A percentile compares a stretch with the other conserved stretches of the same genome.
Evolutionary conservation across 2,113 vertebrate genomes (phyloP).

Genomic region (Scatophagus argus): DNA sequence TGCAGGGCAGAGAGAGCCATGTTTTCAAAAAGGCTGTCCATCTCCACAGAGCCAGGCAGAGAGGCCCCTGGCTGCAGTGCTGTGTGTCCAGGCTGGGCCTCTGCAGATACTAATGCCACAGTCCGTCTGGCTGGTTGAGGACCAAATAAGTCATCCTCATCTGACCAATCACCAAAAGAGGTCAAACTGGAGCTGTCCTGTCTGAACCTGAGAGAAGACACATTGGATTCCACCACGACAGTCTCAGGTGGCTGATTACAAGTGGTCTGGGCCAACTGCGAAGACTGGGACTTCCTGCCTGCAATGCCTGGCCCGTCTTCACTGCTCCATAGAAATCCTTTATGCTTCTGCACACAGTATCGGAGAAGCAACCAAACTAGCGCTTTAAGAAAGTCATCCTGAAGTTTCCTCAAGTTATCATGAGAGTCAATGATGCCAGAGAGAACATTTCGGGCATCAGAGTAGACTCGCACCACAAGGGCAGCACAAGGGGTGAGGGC

Average conservation of each 20-base stretch:
- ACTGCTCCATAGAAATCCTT: slow-evolving; percentile 66
- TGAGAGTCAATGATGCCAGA: slow-evolving; percentile 96
- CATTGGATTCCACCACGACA: slow-evolving; percentile 68
- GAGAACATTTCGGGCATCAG: slow-evolving; percentile 92
- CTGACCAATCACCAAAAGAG: slow-evolving; percentile 92
- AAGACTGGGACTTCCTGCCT: slow-evolving; percentile 77
- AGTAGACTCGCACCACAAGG: slow-evolving; percentile 91
- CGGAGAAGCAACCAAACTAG: slow-evolving; percentile 93
- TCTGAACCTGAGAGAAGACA: slow-evolving; percentile 70
- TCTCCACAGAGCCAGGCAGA: slow-evolving; percentile 94
- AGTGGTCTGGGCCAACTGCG: slow-evolving; percentile 76
- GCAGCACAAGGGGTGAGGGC: slow-evolving; percentile 91
- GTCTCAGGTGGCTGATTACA: slow-evolving; percentile 66
- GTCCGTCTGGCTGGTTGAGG: slow-evolving; percentile 84
- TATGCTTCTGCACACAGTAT: slow-evolving; percentile 82
- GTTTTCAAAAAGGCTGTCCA: slow-evolving; percentile 81
- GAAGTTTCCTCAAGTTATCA: slow-evolving; percentile 93
- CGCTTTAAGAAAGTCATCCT: slow-evolving; percentile 93
- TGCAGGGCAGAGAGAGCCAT: slow-evolving; percentile 83
- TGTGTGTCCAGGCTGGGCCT: slow-evolving; percentile 69
- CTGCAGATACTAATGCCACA: slow-evolving; percentile 84
- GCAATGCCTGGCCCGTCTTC: slow-evolving; percentile 76
- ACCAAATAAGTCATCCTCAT: slow-evolving; percentile 92
- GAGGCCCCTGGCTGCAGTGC: slow-evolving; percentile 79
- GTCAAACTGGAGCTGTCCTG: slow-evolving; percentile 87